These are phyloP conservation scores for Gallinago media DNA, from an alignment of 2,113 vertebrate species.

Conservation along the genomic window DNA sequence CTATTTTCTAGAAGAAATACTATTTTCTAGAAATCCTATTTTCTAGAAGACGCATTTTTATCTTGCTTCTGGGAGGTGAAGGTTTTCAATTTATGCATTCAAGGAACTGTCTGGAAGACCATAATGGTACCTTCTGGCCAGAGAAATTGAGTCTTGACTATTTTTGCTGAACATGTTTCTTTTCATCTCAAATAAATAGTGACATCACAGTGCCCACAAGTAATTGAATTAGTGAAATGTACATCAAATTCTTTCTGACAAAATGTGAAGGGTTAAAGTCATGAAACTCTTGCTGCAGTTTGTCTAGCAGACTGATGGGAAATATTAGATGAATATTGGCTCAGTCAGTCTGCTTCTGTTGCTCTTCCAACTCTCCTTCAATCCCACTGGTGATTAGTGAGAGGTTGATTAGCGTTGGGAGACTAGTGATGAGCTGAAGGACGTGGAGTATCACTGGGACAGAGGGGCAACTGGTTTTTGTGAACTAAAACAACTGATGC, in stretches of 20 bases:
- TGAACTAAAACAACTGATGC: neutral
- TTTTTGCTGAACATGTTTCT: neutral
- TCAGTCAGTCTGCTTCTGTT: neutral
- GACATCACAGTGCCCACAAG: neutral
- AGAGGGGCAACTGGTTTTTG: neutral
- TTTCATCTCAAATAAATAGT: neutral
- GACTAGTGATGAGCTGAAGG: neutral
- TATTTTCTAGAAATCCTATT: neutral
- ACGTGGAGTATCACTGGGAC: neutral
- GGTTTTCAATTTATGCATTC: neutral
- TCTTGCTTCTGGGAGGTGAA: neutral
- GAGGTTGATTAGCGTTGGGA: neutral
- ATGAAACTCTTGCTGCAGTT: neutral
- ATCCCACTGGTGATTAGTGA: neutral
- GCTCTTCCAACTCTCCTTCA: neutral
- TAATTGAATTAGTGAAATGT: neutral
- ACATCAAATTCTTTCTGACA: neutral
- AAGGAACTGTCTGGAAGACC: neutral
- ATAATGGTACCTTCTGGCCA: neutral
- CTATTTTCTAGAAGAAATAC: neutral
- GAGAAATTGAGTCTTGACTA: neutral
- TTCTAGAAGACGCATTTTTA: neutral
- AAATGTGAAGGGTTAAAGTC: neutral
- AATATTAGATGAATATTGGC: neutral
- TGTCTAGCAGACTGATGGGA: neutral